Conservation (phyloP, 2,797 vertebrate species). For the Coccyzus lansbergi region DNA sequence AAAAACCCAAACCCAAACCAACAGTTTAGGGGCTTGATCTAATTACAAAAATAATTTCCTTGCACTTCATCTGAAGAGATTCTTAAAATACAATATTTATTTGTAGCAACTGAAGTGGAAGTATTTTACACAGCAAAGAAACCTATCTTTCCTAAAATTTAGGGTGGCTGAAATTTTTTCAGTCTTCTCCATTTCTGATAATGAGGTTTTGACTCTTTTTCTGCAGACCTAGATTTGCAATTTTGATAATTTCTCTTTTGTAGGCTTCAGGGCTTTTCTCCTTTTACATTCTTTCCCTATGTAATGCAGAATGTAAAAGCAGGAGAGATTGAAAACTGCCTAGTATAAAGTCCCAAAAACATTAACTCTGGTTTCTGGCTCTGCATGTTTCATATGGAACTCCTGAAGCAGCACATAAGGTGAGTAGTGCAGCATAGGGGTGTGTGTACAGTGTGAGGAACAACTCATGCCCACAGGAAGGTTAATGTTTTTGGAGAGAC, state of each 20-base stretch:
- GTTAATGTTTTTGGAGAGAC: not conserved
- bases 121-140: not conserved
- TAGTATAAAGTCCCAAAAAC: no score
- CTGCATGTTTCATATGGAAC: not conserved
- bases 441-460: not conserved
- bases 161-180: not conserved
- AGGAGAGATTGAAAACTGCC: not conserved
- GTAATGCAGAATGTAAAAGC: not conserved
- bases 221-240: not conserved
- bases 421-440: no score
- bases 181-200: not conserved
- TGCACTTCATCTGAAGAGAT: not conserved
- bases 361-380: not conserved
- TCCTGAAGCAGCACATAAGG: not conserved
- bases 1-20: not conserved
- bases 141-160: not conserved
- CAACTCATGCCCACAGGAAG: rapidly evolving
- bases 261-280: not conserved
- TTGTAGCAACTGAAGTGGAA: not conserved
- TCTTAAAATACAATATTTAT: not conserved
- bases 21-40: not conserved
- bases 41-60: not conserved
- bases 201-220: not conserved
- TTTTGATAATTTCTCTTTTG: not conserved
- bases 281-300: not conserved